A percentile compares a stretch with the other conserved stretches of the same genome.
Evolutionary conservation across 2,113 vertebrate genomes (phyloP).

Genomic region (Tupaia chinensis): DNA sequence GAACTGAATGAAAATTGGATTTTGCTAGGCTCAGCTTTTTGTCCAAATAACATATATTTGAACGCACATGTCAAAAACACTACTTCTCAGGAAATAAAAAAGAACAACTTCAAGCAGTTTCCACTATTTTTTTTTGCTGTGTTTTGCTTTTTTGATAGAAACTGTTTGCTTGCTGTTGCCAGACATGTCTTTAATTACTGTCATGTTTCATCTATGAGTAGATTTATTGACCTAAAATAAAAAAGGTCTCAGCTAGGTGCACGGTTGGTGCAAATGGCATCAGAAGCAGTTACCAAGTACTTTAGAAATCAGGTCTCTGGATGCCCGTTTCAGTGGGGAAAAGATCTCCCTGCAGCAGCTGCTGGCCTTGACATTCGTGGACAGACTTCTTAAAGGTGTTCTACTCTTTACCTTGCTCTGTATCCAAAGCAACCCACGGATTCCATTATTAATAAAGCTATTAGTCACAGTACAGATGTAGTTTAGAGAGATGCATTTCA

Average conservation of each 20-base stretch:
- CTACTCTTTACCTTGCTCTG: neutral
- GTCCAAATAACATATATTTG: neutral
- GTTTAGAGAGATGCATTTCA: conserved; percentile 45
- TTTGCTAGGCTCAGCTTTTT: neutral
- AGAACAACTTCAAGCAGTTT: neutral
- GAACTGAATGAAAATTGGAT: neutral
- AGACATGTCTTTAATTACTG: neutral
- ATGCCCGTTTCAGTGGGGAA: neutral
- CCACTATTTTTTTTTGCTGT: neutral
- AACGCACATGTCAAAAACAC: neutral
- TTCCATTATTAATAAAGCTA: conserved; percentile 75
- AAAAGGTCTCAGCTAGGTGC: neutral
- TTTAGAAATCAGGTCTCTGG: neutral
- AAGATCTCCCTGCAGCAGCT: neutral
- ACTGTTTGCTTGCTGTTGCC: neutral
- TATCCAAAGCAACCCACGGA: neutral
- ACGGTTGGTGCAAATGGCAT: neutral
- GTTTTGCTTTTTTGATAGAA: neutral
- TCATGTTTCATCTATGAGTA: neutral
- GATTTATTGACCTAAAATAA: conserved; percentile 19
- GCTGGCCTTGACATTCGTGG: conserved; percentile 45
- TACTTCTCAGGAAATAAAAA: neutral
- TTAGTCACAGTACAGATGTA: conserved; percentile 27
- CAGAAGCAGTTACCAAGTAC: neutral
- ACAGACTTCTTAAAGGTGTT: conserved; percentile 1